Evolutionary conservation across 2,888 invertebrate genomes (phyloP).

Genomic region (Ichneumoninae sp.): DNA sequence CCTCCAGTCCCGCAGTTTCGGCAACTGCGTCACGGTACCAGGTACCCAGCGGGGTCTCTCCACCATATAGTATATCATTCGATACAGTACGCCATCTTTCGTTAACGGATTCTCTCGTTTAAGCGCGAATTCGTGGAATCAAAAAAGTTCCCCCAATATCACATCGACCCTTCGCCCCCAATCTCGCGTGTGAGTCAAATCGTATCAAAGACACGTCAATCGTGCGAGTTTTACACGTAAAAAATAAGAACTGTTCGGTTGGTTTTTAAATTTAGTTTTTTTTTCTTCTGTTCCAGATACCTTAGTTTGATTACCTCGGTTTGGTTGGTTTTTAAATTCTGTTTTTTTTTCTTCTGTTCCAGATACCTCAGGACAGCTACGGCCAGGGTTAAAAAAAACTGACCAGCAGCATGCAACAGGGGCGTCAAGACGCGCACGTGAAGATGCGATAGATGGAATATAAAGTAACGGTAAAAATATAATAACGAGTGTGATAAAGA

Average conservation of each 20-base stretch:
- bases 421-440: slow-evolving; percentile 68
- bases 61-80: slow-evolving; percentile 33
- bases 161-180: background rate
- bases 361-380: slow-evolving; percentile 75
- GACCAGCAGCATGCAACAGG: slow-evolving; percentile 67
- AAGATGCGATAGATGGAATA: slow-evolving; percentile 70
- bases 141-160: background rate
- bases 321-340: background rate
- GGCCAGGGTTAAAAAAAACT: slow-evolving; percentile 39
- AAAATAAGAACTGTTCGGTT: background rate
- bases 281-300: slow-evolving; percentile 75
- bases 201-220: background rate
- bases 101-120: slow-evolving; percentile 43
- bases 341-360: slow-evolving; percentile 66
- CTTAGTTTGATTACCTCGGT: slow-evolving; percentile 62
- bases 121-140: background rate
- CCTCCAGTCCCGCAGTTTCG: slow-evolving; percentile 75
- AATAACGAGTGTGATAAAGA: slow-evolving; percentile 18
- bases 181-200: background rate
- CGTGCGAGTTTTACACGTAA: background rate
- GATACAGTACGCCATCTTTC: slow-evolving; percentile 39
- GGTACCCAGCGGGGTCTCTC: slow-evolving; percentile 63
- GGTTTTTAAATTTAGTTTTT: background rate
- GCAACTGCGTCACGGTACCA: slow-evolving; percentile 78
- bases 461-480: slow-evolving; percentile 38